Percentiles rank a stretch among this genome's conserved stretches.
These are phyloP conservation scores for Spondyliosoma cantharus DNA, from an alignment of 2,797 vertebrate species.

Conservation along the genomic window DNA sequence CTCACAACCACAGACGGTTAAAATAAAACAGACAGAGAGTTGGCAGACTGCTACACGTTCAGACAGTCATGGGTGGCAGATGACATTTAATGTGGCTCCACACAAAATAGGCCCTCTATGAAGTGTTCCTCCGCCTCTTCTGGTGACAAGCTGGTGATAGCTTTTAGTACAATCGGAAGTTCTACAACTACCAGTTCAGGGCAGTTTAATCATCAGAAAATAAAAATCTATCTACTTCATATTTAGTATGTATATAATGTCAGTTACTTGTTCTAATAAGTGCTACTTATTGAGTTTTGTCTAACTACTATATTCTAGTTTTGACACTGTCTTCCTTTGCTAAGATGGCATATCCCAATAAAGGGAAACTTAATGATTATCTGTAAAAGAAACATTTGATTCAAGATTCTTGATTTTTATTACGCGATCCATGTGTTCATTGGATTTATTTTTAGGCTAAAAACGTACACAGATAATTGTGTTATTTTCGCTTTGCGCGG, in stretches of 20 bases:
- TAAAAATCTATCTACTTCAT: fast-evolving
- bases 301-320: background rate
- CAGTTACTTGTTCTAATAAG: background rate
- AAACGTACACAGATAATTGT: too few species aligned
- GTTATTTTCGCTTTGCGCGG: background rate
- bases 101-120: background rate
- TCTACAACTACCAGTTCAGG: fast-evolving
- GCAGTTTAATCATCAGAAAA: background rate
- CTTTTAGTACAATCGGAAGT: background rate
- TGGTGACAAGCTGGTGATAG: background rate
- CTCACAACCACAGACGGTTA: background rate
- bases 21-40: background rate
- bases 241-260: background rate
- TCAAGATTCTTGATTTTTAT: background rate
- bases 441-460: fast-evolving
- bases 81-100: conserved; percentile 2
- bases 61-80: background rate
- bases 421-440: too few species aligned
- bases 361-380: background rate
- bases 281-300: background rate
- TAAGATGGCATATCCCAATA: background rate
- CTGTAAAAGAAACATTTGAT: too few species aligned
- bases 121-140: background rate
- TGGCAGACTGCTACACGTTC: background rate
- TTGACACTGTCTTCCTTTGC: background rate